Conservation (phyloP, 2,888 invertebrate species). For the Perizoma affinitatum region DNA sequence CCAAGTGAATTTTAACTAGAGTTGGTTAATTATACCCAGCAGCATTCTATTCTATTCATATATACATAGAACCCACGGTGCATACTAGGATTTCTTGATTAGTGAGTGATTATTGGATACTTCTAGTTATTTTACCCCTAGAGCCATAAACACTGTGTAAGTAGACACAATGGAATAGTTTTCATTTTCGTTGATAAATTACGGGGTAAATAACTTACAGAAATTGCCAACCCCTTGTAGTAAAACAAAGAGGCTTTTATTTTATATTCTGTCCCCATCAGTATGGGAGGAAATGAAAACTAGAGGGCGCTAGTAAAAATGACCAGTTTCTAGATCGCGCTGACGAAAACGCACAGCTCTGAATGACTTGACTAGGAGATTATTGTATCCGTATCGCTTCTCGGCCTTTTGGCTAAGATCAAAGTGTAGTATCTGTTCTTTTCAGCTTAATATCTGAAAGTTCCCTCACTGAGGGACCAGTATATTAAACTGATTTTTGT, state of each 20-base stretch:
- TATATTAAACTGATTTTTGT: slow-evolving; percentile 25
- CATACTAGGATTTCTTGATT: no score
- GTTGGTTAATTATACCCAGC: no score
- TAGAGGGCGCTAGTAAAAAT: slow-evolving; percentile 19
- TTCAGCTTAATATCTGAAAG: slow-evolving; percentile 26
- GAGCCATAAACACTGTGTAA: no score
- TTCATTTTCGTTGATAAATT: no score
- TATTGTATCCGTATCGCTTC: slow-evolving; percentile 10
- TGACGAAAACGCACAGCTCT: slow-evolving; percentile 19
- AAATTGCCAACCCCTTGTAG: background rate
- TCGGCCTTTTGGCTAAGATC: slow-evolving; percentile 27
- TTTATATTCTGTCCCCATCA: no score
- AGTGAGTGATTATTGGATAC: no score
- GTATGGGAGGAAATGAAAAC: background rate
- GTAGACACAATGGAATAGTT: no score
- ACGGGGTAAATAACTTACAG: no score
- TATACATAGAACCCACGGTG: no score
- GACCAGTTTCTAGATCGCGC: slow-evolving; percentile 15
- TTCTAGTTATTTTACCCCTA: no score
- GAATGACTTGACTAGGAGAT: slow-evolving; percentile 8
- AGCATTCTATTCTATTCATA: no score
- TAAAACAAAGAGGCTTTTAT: slow-evolving; percentile 6
- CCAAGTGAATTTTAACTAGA: no score
- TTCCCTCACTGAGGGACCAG: slow-evolving; percentile 26
- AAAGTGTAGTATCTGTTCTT: slow-evolving; percentile 26